Evolutionary conservation across 2,797 vertebrate species (phyloP), one percentile per base, ranked within the genome.

Genomic region (Percopsis omiscomaycus): DNA sequence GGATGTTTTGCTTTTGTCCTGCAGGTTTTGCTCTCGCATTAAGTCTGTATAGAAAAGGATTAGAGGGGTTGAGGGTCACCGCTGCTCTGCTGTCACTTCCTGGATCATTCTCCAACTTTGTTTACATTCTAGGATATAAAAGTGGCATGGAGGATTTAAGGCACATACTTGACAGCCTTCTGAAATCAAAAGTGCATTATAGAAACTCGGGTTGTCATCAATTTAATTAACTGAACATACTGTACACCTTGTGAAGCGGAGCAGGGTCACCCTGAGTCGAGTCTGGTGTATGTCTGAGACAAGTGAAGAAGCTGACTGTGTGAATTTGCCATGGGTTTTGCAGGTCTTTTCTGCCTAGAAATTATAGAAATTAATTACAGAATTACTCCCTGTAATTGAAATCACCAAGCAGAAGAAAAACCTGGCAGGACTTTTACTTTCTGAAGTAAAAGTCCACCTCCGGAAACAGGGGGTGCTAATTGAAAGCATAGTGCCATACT

Each of bases 391-490:
- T 22, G 22, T 22, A 22, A 22, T 22, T 22, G 22, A 22, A 22
- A 22, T 22, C 22, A 22, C 22, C 22, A 22, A 22, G 22, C 22
- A 22, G 22, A 22, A 22, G 22, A 22, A 22, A 22, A 22, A 22
- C 22, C 22, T 22, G 22, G 22, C 22, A 22, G 1, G 22, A 22
- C 22, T 22, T 22, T 22, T 22, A 22, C 22, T 22, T 22, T 22
- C 1, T 22, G 22, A 22, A 22, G 22, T n/a, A n/a, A n/a, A n/a
- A n/a, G n/a, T 69, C 68, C 71, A 55, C 32, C 78, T 61, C 69
- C 61, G 68, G 73, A 70, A 84, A 79, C 71, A 77, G 57, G 55
- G 16, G 46, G 32, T 67, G 73, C 66, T 84, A 86, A 88, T 88
- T 83, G 81, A 85, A 84, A 67, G 70, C 44, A 16, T 62, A 64